Base-by-base conservation (phyloP, 2,888 invertebrate species). In the Chelonus formosanus region DNA sequence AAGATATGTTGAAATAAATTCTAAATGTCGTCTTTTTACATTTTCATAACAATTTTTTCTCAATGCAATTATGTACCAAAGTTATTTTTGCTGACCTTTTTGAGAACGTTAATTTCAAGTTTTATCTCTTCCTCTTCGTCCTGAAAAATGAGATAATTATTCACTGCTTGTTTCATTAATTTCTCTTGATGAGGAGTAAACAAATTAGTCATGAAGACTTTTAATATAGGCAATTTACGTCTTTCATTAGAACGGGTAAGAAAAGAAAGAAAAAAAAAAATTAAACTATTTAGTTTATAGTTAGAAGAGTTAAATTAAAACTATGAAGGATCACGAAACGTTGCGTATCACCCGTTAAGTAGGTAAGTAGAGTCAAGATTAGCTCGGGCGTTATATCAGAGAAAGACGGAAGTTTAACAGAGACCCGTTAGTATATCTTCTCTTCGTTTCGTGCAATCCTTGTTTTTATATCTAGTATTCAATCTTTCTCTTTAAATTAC, bases 41-140 rank as follows among this genome's bases (percentile, higher is more conserved):
- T 50, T n/a, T 7, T 43, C 35, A 44, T 8, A 58, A 32, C 4
- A 7, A 58, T n/a, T 5, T 8, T 40, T 43, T 40, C 8, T n/a
- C 58, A 32, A 58, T n/a, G n/a, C 44, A 20, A 40, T 40, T 40
- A 40, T 40, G 40, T 40, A 40, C 4, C 6, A 40, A 40, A 40
- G 40, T 40, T 57, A 20, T 57, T 20, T 32, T 47, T 34, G 74
- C 83, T 80, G 78, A 90, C 90, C 86, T 91, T 98, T 87, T 99
- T 99, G 78, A 99, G 89, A 78, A 99, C 99, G 88, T 99, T 99
- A 78, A 99, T 99, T 89, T 99, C 99, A 80, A 99, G 88, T 86
- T 99, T 99, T 77, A 99, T 99, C 89, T 99, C 99, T 86, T 99
- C 99, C 84, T 99, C 99, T 86, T 99, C 99, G 85, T 99, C 99